Conservation (phyloP, 2,888 invertebrate genomes). For the Amitus sp. region DNA sequence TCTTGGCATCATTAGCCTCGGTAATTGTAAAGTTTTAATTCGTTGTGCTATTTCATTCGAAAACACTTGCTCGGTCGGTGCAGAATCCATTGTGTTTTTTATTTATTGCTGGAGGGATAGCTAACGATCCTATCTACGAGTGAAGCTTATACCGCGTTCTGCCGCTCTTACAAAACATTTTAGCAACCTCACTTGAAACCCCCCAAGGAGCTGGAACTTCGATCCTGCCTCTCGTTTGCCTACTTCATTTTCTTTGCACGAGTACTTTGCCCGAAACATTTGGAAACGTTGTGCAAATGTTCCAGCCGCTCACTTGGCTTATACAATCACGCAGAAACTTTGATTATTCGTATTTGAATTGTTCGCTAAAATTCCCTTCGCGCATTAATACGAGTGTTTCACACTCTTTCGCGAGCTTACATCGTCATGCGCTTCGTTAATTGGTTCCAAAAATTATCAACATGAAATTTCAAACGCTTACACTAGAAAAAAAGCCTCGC, state of each 20-base stretch:
- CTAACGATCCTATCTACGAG: constrained; percentile 51
- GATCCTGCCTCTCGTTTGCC: constrained; percentile 43
- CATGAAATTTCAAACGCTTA: too few species aligned
- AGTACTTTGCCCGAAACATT: constrained; percentile 14
- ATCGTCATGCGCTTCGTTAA: too few species aligned
- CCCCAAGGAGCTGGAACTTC: constrained; percentile 49
- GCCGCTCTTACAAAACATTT: constrained; percentile 37
- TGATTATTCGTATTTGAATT: too few species aligned
- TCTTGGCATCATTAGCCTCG: constrained; percentile 61
- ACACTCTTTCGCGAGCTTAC: too few species aligned
- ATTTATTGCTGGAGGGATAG: constrained; percentile 57
- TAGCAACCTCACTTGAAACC: constrained; percentile 45
- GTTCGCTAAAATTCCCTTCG: too few species aligned
- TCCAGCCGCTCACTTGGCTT: too few species aligned
- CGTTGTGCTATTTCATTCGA: constrained; percentile 63
- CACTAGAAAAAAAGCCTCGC: too few species aligned
- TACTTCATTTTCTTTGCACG: constrained; percentile 18
- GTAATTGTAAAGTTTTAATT: constrained; percentile 64
- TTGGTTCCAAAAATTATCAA: too few species aligned
- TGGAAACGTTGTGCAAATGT: constrained; percentile 8
- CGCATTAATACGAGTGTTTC: too few species aligned
- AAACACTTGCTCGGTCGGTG: constrained; percentile 55
- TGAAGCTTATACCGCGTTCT: constrained; percentile 31
- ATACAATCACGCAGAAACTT: too few species aligned
- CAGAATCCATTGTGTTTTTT: constrained; percentile 58